Base-by-base conservation (phyloP, 2,888 invertebrate species). In the Physocephala rufipes region DNA sequence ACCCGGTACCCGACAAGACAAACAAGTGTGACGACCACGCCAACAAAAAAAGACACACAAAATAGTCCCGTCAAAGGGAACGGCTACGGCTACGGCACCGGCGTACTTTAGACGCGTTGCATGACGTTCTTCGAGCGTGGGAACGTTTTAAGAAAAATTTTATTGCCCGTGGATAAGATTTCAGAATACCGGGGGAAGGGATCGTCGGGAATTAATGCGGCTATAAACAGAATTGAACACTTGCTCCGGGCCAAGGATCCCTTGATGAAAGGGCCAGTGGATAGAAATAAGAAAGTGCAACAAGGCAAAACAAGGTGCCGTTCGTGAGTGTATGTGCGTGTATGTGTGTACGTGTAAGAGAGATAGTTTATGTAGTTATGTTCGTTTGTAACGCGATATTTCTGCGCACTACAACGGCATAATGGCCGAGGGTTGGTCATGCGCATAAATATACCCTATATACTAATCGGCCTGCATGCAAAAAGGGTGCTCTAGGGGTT, bases 391-490 rank as follows among this genome's bases (percentile, higher is more conserved):
- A 68, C 63, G 64, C 58, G 65, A 71, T 67, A 58, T 71, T 63
- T 67, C 63, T 28, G 21, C 28, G 68, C 61, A 61, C 61, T 65
- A 51, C 65, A 43, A 36, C 15, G 13, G 15, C 43, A 66, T 21
- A 63, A 19, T 24, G 59, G 30, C 49, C 69, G 74, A 71, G 76
- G 58, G 70, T 72, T 76, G 61, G 72, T 73, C 76, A 76, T 76
- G 76, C 75, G 30, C 61, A 75, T 24, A 58, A 72, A 76, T 71
- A 73, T 70, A 62, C 71, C 67, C 28, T 67, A 24, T 59, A 43
- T 59, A 26, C n/a, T 53, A 59, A 26, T 36, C 61, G 55, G 58
- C 4, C 51, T 49, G 62, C 61, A 68, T 62, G 68, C 67, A 68
- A 68, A 68, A 68, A 68, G 62, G 68, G 68, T 68, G 68, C 67